Evolutionary conservation across 2,797 vertebrate genomes (phyloP), one percentile per base, ranked within the genome.

Genomic region (Sylvilagus floridanus): DNA sequence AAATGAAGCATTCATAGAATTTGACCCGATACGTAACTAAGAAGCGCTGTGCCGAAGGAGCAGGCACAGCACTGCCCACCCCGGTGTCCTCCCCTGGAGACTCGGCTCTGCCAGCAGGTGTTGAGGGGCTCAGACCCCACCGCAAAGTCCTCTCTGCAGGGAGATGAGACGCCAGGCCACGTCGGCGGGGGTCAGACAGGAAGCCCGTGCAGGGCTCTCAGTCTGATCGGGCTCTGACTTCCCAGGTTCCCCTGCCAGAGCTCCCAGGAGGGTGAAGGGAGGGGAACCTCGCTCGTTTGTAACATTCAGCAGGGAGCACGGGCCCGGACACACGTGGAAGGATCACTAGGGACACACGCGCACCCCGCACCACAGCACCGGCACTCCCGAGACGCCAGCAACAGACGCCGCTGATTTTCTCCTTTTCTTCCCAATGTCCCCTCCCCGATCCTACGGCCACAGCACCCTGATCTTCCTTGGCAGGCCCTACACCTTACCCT

Each of bases 161-260:
- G 62, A 69, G 35, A 35, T 5, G 4, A 30, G 6, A 47, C 57
- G 32, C 1, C 28, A 9, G 14, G 54, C 28, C 42, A 28, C 10
- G 35, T 7, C 1, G 11, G 65, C 35, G 69, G 7, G 32, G 21
- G 4, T 37, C 35, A 0, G 2, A 19, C 1, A 1, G 42, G 42
- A 47, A 9, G 9, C 42, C 42, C 8, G 42, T 47, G 42, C 42
- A 47, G 42, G 9, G 42, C 42, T 28, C 22, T 9, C 62, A 85
- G 83, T 78, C 47, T 26, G 3, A 66, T 4, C 1, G 24, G 12
- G 22, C 52, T 17, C 62, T 11, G 30, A 42, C 35, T 60, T 37
- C 90, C 32, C 0, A 14, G 42, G n/a, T 12, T 57, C 42, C 68
- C 69, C 76, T n/a, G 7, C 68, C 28, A 19, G 60, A 14, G 14